Percentiles rank a stretch among this genome's conserved stretches.
Evolutionary conservation across 2,888 invertebrate genomes (phyloP).

Genomic region (Osmoderma eremita): DNA sequence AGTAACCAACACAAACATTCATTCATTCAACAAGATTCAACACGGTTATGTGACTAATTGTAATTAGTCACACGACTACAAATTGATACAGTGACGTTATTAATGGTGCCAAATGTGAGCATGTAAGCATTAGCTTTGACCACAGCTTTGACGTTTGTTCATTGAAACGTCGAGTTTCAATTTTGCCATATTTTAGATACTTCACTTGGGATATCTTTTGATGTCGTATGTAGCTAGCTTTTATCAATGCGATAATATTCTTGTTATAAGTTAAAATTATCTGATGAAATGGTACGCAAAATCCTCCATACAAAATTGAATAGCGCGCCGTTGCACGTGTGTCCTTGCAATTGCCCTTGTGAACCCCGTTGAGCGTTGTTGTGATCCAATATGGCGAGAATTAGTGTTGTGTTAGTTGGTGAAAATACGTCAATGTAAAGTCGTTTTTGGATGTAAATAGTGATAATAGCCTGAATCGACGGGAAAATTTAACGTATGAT

Average conservation of each 20-base stretch:
- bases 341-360: slow-evolving; percentile 65
- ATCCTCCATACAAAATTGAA: slow-evolving; percentile 51
- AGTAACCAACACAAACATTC: too few relatives aligned
- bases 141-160: too few relatives aligned
- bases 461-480: slow-evolving; percentile 42
- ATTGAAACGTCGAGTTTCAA: too few relatives aligned
- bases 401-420: slow-evolving; percentile 71
- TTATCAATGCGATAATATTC: not conserved
- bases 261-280: not conserved
- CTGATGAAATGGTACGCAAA: not conserved
- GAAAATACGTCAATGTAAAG: slow-evolving; percentile 65
- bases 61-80: too few relatives aligned
- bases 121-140: too few relatives aligned
- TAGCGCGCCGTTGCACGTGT: slow-evolving; percentile 56
- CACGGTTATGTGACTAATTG: too few relatives aligned
- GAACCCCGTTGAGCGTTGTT: slow-evolving; percentile 72
- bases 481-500: slow-evolving; percentile 20
- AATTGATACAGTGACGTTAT: too few relatives aligned
- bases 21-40: too few relatives aligned
- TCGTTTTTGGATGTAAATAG: slow-evolving; percentile 48
- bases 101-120: too few relatives aligned
- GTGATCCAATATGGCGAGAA: slow-evolving; percentile 75
- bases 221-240: too few relatives aligned
- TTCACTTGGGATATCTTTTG: too few relatives aligned
- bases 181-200: too few relatives aligned